phyloP scores from a whole-genome alignment of 1,140 invertebrate genomes.

The Drosophila triauraria region DNA sequence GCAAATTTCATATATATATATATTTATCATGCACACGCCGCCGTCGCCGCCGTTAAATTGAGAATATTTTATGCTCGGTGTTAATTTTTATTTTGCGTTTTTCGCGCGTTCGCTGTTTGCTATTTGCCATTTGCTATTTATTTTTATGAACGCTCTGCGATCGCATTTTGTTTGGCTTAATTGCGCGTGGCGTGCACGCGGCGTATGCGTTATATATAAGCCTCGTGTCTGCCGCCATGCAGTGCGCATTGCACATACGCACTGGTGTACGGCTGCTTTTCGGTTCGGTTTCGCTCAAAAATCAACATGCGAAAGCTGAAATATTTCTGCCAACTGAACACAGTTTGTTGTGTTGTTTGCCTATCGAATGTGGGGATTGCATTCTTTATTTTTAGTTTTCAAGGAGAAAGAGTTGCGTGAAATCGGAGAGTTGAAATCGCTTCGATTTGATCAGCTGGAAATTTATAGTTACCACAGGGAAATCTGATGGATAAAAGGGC shows the following conservation, averaged over 20 bases:
- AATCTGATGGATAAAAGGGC: not conserved
- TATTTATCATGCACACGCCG: conserved; percentile 73
- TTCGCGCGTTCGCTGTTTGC: conserved; percentile 26
- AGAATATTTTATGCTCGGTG: conserved; percentile 58
- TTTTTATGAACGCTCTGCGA: conserved; percentile 58
- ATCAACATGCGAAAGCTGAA: conserved; percentile 56
- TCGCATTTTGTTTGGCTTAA: conserved; percentile 77
- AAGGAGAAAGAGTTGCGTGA: conserved; percentile 22
- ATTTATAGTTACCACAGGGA: conserved; percentile 30
- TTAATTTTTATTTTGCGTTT: conserved; percentile 52
- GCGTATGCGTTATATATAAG: conserved; percentile 59
- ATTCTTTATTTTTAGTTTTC: conserved; percentile 48
- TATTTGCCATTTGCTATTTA: conserved; percentile 28
- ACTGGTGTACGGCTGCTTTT: conserved; percentile 40
- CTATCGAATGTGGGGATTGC: conserved; percentile 53
- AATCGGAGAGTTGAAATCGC: conserved; percentile 3
- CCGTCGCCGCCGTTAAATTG: conserved; percentile 31
- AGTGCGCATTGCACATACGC: conserved; percentile 65
- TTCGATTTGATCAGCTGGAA: conserved; percentile 20
- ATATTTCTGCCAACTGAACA: conserved; percentile 53
- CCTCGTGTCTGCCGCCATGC: conserved; percentile 38
- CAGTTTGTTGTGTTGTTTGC: conserved; percentile 44
- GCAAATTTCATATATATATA: conserved; percentile 53
- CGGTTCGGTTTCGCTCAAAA: conserved; percentile 33
- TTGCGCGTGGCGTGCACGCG: conserved; percentile 74